A percentile compares a stretch with the other conserved stretches of the same genome.
phyloP scores from a whole-genome alignment of 2,888 invertebrate species.

The Phanerotoma sp. region DNA sequence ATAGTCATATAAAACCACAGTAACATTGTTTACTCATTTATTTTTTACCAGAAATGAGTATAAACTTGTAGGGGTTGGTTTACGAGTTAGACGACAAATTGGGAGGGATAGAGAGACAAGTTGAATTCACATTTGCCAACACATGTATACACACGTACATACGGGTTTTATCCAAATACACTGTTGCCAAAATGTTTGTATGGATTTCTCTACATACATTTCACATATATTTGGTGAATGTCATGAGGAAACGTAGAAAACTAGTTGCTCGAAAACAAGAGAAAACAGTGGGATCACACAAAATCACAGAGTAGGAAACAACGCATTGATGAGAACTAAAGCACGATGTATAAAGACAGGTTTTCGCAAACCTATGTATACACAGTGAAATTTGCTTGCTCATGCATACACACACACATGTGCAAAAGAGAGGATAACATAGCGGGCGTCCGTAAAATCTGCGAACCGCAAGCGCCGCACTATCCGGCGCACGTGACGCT shows the following conservation, averaged over 20 bases:
- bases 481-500: constrained; percentile 54
- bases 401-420: constrained; percentile 28
- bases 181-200: no score
- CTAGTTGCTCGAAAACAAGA: constrained; percentile 11
- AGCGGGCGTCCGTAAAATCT: constrained; percentile 49
- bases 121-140: no score
- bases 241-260: not conserved
- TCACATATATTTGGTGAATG: constrained; percentile 20
- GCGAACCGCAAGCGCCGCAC: constrained; percentile 50
- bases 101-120: no score
- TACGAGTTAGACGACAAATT: no score
- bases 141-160: no score
- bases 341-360: constrained; percentile 1
- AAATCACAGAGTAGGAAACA: not conserved
- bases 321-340: constrained; percentile 7
- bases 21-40: no score
- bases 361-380: not conserved
- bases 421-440: constrained; percentile 25
- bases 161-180: no score
- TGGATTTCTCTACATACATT: no score
- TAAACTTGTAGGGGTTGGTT: no score
- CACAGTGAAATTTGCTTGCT: constrained; percentile 5
- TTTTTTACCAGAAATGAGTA: no score
- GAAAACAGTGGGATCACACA: constrained; percentile 29
- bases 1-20: no score